phyloP scores from a whole-genome alignment of 2,113 vertebrate species.

The Oostethus manadensis region DNA sequence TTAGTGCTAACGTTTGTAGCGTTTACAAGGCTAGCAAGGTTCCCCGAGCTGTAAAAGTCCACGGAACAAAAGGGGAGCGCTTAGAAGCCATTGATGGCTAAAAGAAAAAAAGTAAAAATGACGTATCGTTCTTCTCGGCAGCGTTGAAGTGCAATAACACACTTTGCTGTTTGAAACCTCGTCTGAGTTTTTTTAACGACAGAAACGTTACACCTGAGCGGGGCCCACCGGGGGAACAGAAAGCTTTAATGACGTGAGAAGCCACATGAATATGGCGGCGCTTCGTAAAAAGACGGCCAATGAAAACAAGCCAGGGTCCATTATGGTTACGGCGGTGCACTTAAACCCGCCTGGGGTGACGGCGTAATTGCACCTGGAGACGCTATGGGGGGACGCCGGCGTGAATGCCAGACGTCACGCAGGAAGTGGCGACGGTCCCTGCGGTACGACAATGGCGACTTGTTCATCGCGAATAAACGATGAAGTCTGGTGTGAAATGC shows the following conservation, averaged over 20 bases:
- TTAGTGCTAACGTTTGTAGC: no score
- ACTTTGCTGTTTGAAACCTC: not conserved
- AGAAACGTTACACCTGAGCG: conserved; percentile 44
- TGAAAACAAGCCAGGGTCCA: conserved; percentile 36
- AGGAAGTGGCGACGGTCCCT: no score
- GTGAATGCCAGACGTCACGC: not conserved
- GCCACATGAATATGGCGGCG: conserved; percentile 33
- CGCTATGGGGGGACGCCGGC: no score
- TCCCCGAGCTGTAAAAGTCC: no score
- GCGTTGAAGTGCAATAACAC: not conserved
- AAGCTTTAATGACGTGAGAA: conserved; percentile 48
- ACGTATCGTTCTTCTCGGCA: no score
- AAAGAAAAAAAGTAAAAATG: no score
- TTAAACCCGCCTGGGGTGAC: no score
- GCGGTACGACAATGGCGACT: no score
- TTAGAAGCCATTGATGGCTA: not conserved
- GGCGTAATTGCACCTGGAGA: no score
- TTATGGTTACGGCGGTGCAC: not conserved
- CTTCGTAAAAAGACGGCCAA: conserved; percentile 40
- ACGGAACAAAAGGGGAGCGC: no score
- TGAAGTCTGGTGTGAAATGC: no score
- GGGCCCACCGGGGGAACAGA: conserved; percentile 22
- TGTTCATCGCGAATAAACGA: not conserved
- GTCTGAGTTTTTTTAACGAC: not conserved
- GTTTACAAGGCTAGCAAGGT: no score